Evolutionary conservation across 2,113 vertebrate species (phyloP), one percentile per base, ranked within the genome.

Genomic region (Copsychus sechellarum): DNA sequence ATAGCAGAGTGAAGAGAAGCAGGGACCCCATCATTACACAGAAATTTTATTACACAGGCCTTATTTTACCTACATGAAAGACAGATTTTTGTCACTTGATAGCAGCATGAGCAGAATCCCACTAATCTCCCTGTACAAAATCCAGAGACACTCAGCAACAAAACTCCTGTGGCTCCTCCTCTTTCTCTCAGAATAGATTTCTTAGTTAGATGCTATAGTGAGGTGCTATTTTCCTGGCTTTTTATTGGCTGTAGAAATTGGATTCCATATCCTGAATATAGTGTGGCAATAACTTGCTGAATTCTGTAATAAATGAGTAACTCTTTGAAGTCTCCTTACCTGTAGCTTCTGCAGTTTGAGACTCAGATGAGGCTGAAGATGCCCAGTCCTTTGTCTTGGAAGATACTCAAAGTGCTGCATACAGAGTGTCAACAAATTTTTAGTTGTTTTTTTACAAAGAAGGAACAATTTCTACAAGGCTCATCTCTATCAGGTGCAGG

Each of bases 31-130:
- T 92, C 81, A 87, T 89, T 80, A 86, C 53, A 87, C 53, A 77
- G 69, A 81, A 92, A 82, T 38, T 38, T 38, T 38, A 87, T 89
- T 80, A 86, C 40, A 40, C 40, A 40, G 0, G 87, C 71, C 78
- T 89, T 87, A 87, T 80, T 94, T 82, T 65, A 79, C 78, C 78
- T 91, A 76, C 29, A 38, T 45, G 70, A 81, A 95, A 87, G 70
- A 54, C n/a, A 70, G 54, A 58, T 61, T 85, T 92, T 76, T 87
- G 78, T 87, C 70, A 92, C 70, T 95, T 4, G 1, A 79, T 8
- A 92, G 48, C 65, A 92, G 73, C 0, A 0, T 65, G 78, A 89
- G 26, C 65, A 87, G 81, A 92, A 92, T 76, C 53, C 45, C 74
- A 64, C 45, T 82, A 20, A 91, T 89, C 81, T 86, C 50, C 73